Base-by-base conservation (phyloP, 2,797 vertebrate genomes). In the Enteromius treurensis region DNA sequence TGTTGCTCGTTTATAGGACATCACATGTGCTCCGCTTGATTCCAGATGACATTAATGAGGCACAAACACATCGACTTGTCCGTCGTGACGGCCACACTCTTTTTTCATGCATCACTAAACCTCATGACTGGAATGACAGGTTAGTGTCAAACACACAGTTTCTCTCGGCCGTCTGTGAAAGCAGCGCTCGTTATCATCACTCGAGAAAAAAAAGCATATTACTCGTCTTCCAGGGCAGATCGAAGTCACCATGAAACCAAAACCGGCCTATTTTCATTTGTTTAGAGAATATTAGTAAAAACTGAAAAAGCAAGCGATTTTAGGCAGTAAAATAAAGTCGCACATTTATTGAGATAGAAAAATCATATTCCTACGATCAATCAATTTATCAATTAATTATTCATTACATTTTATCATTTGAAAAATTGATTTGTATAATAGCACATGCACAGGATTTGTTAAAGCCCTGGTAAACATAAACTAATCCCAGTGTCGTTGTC, bases 101-200 rank as follows among this genome's bases (percentile, higher is more conserved):
- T 85, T 89, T 90, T 90, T 91, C 90, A 86, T 87, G 90, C 47
- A 90, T 92, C 90, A 88, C 86, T 91, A 9, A 70, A 29, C 67
- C 55, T 70, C 49, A 26, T 45, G 82, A 26, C 32, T 40, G 55
- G 55, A 42, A 17, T 71, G 51, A 71, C 42, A 51, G 29, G 67
- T 84, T 75, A 90, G 93, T 91, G 88, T 90, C 90, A 23, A n/a
- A 60, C 55, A 60, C 23, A n/a, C 55, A 23, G 55, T 58, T 23
- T 60, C 23, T 4, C 58, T 26, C 55, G 0, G 23, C n/a, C 10
- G 55, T 60, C n/a, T 60, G 55, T 60, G 55, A 26, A 23, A 5
- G 23, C 23, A 26, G 11, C 11, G 58, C 58, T 60, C 11, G 11
- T 26, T 60, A 60, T 26, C 13, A 60, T 11, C n/a, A 13, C 3